phyloP scores from a whole-genome alignment of 1,140 invertebrate species.

The Nasonia longicornis region DNA sequence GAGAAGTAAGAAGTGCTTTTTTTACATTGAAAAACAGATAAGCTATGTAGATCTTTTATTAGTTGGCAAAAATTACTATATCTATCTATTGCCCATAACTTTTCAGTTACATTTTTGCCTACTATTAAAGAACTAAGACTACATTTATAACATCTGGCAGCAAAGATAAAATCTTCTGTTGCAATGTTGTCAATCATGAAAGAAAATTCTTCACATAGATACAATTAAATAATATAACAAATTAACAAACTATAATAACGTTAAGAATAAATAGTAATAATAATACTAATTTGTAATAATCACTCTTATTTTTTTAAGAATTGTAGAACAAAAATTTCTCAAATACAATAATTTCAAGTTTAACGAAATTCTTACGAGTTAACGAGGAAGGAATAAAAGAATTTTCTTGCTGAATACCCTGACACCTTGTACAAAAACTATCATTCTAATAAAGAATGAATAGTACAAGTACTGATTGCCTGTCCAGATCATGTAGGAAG shows the following conservation, averaged over 20 bases:
- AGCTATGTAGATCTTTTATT: slow-evolving; percentile 27
- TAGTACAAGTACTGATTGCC: background rate
- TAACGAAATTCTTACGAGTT: too few species aligned
- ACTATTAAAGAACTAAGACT: slow-evolving; percentile 6
- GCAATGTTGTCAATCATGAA: background rate
- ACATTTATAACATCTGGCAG: background rate
- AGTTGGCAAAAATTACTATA: slow-evolving; percentile 11
- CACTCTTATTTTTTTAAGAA: background rate
- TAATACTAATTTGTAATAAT: background rate
- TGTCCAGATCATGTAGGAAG: background rate
- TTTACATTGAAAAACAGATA: slow-evolving; percentile 33
- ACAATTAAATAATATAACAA: background rate
- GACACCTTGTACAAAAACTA: background rate
- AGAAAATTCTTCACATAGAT: background rate
- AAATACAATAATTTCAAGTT: background rate
- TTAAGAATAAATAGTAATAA: background rate
- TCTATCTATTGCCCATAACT: slow-evolving; percentile 23
- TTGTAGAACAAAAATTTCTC: background rate
- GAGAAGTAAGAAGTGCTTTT: slow-evolving; percentile 10
- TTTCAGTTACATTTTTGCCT: slow-evolving; percentile 2
- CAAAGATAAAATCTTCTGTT: background rate
- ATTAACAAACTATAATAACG: background rate
- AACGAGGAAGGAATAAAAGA: background rate
- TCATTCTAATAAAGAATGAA: background rate
- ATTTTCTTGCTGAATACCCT: background rate